Base-by-base conservation (phyloP, 2,888 invertebrate genomes). In the Meiosimyza decipiens region DNA sequence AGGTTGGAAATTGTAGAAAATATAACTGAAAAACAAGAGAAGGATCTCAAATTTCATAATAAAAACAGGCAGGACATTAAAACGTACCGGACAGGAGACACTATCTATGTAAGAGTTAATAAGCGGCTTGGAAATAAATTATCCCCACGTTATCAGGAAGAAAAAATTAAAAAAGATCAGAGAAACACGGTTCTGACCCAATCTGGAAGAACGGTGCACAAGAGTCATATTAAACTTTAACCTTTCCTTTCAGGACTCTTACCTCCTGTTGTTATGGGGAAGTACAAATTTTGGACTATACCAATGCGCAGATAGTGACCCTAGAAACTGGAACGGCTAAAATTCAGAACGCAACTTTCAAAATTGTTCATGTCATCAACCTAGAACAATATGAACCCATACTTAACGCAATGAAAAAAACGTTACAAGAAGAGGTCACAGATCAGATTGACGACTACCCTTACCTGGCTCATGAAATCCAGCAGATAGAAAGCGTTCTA, bases 291-390 rank as follows among this genome's bases (percentile, higher is more conserved):
- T n/a, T 72, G 64, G 64, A 72, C 57, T 70, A 70, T 15, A 6
- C 52, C 52, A 52, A 52, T 52, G 6, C 52, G 6, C 52, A 52
- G 52, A n/a, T 52, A 52, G 6, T 18, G n/a, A 40, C 12, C 9
- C 50, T 63, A 1, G 16, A 71, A 55, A 18, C 12, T 7, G 71
- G 63, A 40, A 40, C 15, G 1, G 71, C 18, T 6, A 71, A 55
- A 64, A 49, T 66, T 18, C 74, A 75, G 59, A 57, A 54, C 18
- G 71, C 67, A 60, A 66, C 40, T 50, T 71, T 71, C 50, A 73
- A 73, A 22, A 22, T 22, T 2, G 2, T 77, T 5, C 75, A 75
- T 51, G 71, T 68, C 13, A 69, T 75, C n/a, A 71, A 75, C 13
- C 47, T 72, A 1, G 67, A 73, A 11, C 59, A 71, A 28, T 71